phyloP scores from a whole-genome alignment of 2,797 vertebrate species.

The Holocentrus rufus region DNA sequence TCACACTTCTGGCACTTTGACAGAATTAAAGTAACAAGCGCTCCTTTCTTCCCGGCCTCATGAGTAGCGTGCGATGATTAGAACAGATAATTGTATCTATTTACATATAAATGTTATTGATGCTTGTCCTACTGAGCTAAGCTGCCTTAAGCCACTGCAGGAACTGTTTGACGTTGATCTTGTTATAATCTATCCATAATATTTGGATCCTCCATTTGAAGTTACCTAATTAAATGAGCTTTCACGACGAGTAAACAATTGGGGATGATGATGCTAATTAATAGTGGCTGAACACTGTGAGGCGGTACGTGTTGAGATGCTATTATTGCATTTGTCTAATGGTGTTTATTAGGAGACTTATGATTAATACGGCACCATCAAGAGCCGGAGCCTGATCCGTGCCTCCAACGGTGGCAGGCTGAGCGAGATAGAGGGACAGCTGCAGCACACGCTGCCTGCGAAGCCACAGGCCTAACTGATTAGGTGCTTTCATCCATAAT shows the following conservation, averaged over 20 bases:
- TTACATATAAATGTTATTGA: constrained; percentile 76
- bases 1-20: constrained; percentile 54
- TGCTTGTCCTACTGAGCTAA: constrained; percentile 57
- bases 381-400: constrained; percentile 8
- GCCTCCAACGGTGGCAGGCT: constrained; percentile 11
- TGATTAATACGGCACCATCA: constrained; percentile 58
- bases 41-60: constrained; percentile 21
- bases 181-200: constrained; percentile 67
- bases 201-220: constrained; percentile 71
- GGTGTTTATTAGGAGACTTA: constrained; percentile 56
- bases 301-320: constrained; percentile 18
- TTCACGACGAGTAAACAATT: constrained; percentile 69
- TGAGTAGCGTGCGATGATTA: constrained; percentile 65
- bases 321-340: constrained; percentile 33
- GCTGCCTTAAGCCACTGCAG: constrained; percentile 56
- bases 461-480: constrained; percentile 62
- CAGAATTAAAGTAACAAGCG: constrained; percentile 47
- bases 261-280: constrained; percentile 70
- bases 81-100: constrained; percentile 72
- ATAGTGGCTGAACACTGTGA: constrained; percentile 45
- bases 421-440: constrained; percentile 42
- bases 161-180: constrained; percentile 57
- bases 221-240: constrained; percentile 75
- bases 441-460: background rate
- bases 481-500: constrained; percentile 54